phyloP scores from a whole-genome alignment of 92 coral and sea anemone genomes.

The Plumapathes pennacea region DNA sequence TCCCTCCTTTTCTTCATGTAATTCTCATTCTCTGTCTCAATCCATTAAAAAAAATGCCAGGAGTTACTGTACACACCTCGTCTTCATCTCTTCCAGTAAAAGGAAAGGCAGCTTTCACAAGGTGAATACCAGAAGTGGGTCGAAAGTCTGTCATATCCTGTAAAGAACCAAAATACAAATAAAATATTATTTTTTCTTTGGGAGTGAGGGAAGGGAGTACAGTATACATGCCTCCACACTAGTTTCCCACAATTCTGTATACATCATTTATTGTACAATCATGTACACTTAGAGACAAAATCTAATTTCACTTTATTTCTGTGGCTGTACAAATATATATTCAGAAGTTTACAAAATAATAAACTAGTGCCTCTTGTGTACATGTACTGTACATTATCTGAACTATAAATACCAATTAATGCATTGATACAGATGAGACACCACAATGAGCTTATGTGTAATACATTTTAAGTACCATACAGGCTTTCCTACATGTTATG shows the following conservation, averaged over 20 bases:
- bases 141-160: slow-evolving; percentile 87
- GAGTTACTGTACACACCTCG: slow-evolving; percentile 79
- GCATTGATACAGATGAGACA: no score
- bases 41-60: background rate
- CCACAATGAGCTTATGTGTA: no score
- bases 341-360: no score
- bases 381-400: no score
- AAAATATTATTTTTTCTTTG: background rate
- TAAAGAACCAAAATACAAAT: background rate
- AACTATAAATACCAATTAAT: no score
- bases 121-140: slow-evolving; percentile 73
- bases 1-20: background rate
- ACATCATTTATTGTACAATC: no score
- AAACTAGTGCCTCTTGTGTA: no score
- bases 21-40: background rate
- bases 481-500: no score
- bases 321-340: no score
- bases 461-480: no score
- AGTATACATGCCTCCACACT: background rate
- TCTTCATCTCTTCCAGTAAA: slow-evolving; percentile 95
- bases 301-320: no score
- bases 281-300: no score
- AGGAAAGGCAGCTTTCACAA: slow-evolving; percentile 96
- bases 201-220: background rate
- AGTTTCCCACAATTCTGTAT: background rate